Evolutionary conservation across 2,797 vertebrate genomes (phyloP), one percentile per base, ranked within the genome.

Genomic region (Otolemur crassicaudatus): DNA sequence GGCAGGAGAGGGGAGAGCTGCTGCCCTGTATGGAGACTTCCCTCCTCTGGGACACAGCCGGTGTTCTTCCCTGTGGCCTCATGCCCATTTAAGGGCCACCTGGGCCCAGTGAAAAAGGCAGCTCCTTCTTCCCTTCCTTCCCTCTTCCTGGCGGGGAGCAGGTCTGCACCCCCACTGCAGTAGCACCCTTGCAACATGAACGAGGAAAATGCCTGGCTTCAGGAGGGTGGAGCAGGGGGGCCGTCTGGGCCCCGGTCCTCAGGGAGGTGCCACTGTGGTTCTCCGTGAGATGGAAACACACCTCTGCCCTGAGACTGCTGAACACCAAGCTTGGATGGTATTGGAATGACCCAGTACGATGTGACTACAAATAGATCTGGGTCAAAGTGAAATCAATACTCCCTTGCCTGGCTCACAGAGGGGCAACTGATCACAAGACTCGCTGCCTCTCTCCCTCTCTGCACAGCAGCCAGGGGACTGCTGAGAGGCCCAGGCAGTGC

Each of bases 41-140:
- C 23, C 10, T 83, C 34, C 29, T 53, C 53, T n/a, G 13, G 34
- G 29, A 14, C 19, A n/a, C 23, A 72, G 19, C 8, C 5, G 1
- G 61, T 17, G 60, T 29, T 27, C 25, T 40, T 22, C 46, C 10
- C 0, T 0, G 22, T 17, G 37, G 37, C 43, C 12, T 43, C 4
- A 5, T 6, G 40, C 5, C 10, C 34, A 5, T 0, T 9, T 5
- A 63, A 27, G 25, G 12, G 31, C 61, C 49, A 0, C 5, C 8
- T 2, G 22, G 29, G 11, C 46, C 53, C 1, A 0, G 0, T 0
- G 16, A 29, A 12, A 10, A 72, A 17, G 5, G 20, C 2, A n/a
- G 4, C 4, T 37, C 56, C 63, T 37, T 29, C n/a, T n/a, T 9
- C 27, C 7, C 31, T 31, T 87, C 16, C 22, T 25, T 90, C 70